These are phyloP conservation scores for Bubo blakistoni DNA, from an alignment of 2,113 vertebrate species.

Conservation along the genomic window DNA sequence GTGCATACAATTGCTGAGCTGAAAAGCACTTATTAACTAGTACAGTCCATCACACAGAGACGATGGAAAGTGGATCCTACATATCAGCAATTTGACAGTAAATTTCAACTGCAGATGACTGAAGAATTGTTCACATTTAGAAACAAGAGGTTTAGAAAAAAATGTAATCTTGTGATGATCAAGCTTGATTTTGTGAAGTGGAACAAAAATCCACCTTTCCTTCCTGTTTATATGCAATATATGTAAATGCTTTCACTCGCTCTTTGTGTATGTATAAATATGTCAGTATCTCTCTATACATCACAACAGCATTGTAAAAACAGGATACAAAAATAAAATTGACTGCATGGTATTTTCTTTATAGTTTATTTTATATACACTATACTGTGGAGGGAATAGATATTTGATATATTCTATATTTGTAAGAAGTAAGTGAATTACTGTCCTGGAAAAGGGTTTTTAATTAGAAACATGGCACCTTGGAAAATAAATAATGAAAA, in stretches of 20 bases:
- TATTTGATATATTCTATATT: not conserved
- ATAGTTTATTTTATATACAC: not conserved
- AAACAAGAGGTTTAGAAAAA: not conserved
- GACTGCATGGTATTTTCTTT: not conserved
- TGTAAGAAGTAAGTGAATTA: not conserved
- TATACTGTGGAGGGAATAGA: not conserved
- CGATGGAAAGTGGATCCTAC: not conserved
- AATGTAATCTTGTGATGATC: accelerated
- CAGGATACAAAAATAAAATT: not conserved
- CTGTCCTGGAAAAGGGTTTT: not conserved
- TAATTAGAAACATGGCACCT: not conserved
- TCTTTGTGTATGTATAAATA: not conserved
- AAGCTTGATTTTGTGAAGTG: not conserved
- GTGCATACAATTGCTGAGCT: not conserved
- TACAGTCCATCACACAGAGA: not conserved
- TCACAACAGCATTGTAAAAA: not conserved
- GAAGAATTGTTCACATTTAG: not conserved
- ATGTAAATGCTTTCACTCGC: not conserved
- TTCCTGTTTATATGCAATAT: not conserved
- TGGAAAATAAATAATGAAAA: not conserved
- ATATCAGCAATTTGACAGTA: not conserved
- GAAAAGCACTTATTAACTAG: not conserved
- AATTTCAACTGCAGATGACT: not conserved
- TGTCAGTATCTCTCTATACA: not conserved
- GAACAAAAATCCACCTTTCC: not conserved